Conservation (phyloP, 2,797 vertebrate species). For the Lutra lutra region DNA sequence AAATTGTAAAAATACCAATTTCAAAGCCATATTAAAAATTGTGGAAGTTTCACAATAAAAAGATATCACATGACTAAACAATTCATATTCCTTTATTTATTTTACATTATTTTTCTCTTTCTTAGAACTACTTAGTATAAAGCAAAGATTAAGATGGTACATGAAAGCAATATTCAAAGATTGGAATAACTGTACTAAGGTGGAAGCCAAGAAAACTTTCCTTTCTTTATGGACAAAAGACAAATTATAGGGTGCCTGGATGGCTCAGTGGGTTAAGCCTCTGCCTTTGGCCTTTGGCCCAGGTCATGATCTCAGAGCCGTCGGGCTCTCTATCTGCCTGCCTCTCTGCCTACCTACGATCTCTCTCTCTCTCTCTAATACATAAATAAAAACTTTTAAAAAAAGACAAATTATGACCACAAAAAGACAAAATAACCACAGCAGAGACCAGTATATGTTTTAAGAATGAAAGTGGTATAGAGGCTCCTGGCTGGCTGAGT, state of each 20-base stretch:
- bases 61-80: neutral
- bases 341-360: too few species aligned
- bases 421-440: neutral
- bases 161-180: neutral
- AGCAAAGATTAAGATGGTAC: neutral
- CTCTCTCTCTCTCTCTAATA: too few species aligned
- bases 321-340: too few species aligned
- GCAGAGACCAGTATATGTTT: neutral
- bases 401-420: neutral
- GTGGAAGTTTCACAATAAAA: neutral
- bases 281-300: too few species aligned
- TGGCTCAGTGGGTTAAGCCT: too few species aligned
- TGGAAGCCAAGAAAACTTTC: neutral
- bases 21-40: neutral
- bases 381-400: too few species aligned
- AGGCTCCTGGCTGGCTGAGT: neutral
- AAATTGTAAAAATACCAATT: slow-evolving; percentile 27
- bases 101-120: neutral
- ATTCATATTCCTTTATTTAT: neutral
- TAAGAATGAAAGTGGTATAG: neutral
- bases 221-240: slow-evolving; percentile 6
- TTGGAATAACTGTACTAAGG: neutral
- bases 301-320: too few species aligned
- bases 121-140: neutral
- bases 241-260: neutral